phyloP scores from a whole-genome alignment of 2,113 vertebrate genomes.

The Leptocoma aspasia region DNA sequence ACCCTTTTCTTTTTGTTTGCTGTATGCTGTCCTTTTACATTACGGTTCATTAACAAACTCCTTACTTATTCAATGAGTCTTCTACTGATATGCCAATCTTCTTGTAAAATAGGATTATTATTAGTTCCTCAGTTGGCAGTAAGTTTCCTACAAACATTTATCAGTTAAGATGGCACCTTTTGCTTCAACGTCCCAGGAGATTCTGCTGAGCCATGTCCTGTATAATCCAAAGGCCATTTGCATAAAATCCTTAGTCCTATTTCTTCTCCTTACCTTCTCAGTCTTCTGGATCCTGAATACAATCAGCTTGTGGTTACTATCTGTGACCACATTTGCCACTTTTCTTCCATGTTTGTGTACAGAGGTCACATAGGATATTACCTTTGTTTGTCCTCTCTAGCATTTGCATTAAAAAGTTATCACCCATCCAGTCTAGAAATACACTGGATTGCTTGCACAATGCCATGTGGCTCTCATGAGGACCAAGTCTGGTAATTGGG shows the following conservation, averaged over 20 bases:
- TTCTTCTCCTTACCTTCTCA: background rate
- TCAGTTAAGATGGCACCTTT: background rate
- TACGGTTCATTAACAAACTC: background rate
- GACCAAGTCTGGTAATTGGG: background rate
- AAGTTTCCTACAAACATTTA: background rate
- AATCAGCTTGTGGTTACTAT: background rate
- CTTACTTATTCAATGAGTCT: background rate
- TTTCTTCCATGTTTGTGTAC: background rate
- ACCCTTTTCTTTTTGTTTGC: background rate
- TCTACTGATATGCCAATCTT: background rate
- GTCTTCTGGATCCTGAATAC: background rate
- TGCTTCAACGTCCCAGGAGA: rapidly evolving
- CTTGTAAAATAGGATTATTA: background rate
- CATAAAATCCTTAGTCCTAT: background rate
- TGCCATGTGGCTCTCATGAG: background rate
- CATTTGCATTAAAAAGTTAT: background rate
- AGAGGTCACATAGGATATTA: background rate
- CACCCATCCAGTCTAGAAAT: background rate
- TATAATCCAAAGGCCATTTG: background rate
- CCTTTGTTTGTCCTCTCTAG: background rate
- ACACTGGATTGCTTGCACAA: background rate
- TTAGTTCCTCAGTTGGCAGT: background rate
- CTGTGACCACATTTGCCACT: background rate
- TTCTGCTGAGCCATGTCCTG: background rate
- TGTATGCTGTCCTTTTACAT: background rate